These are phyloP conservation scores for Hippasteria phrygiana DNA, from an alignment of 53 echinoderm and acorn worm genomes.

Conservation along the genomic window DNA sequence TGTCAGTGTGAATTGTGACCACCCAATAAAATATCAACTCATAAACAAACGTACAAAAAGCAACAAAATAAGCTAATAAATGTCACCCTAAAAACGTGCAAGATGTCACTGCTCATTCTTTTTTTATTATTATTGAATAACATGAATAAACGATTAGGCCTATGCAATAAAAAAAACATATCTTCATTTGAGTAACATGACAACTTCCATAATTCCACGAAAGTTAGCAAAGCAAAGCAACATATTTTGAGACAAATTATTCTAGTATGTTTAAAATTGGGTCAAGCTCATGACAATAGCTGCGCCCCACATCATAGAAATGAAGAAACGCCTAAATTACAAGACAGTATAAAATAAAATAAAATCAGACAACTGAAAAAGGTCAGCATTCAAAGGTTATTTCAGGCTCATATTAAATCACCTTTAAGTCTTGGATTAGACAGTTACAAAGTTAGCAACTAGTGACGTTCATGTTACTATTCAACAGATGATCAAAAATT, in stretches of 20 bases:
- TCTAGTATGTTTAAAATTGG: no score
- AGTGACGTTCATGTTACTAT: no score
- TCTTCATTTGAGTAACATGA: not conserved
- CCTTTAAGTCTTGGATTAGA: not conserved
- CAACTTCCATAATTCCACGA: not conserved
- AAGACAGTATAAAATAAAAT: not conserved
- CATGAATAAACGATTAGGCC: constrained; percentile 5
- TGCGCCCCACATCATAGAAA: no score
- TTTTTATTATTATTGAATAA: constrained; percentile 8
- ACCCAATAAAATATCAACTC: no score
- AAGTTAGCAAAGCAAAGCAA: not conserved
- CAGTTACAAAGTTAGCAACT: not conserved
- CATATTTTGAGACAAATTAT: no score
- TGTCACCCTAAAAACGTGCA: not conserved
- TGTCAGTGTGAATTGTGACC: no score
- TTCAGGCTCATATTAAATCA: not conserved
- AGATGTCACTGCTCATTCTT: not conserved
- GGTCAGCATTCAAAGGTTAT: not conserved
- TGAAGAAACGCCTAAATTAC: not conserved
- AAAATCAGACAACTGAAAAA: not conserved
- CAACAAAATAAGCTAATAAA: no score
- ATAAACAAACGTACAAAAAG: no score
- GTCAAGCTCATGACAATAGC: no score
- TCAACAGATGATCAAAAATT: no score
- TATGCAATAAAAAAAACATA: not conserved